Evolutionary conservation across 2,888 invertebrate genomes (phyloP).

Genomic region (Macrostomum cliftonense): DNA sequence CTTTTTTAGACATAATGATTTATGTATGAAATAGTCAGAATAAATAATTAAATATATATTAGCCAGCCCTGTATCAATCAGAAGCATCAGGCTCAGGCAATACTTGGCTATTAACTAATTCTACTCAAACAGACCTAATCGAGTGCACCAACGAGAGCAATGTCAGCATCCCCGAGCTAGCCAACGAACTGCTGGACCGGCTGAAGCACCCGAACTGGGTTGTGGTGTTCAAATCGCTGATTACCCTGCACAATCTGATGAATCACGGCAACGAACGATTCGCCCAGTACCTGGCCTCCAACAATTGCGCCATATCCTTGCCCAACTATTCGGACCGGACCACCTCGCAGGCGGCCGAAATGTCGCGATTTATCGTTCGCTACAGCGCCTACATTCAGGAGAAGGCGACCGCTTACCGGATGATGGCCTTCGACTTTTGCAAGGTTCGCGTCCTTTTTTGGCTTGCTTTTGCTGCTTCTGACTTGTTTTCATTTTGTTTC

Average conservation of each 20-base stretch:
- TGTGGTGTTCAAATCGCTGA: conserved; percentile 82
- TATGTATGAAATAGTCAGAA: too few species aligned
- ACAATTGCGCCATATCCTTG: conserved; percentile 95
- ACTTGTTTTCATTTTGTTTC: too few species aligned
- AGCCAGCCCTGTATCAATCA: too few species aligned
- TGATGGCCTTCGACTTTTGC: conserved; percentile 98
- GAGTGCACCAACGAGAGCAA: conserved; percentile 96
- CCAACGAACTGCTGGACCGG: conserved; percentile 79
- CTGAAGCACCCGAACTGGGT: conserved; percentile 91
- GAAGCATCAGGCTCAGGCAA: too few species aligned
- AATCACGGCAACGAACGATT: conserved; percentile 98
- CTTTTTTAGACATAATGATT: too few species aligned
- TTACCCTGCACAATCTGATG: conserved; percentile 87
- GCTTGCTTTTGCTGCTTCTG: too few species aligned
- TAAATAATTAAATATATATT: too few species aligned
- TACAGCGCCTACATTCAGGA: conserved; percentile 98
- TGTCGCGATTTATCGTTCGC: conserved; percentile 94
- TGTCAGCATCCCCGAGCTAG: conserved; percentile 88
- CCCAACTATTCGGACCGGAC: conserved; percentile 92
- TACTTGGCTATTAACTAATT: too few species aligned
- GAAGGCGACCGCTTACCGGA: conserved; percentile 91
- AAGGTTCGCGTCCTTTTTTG: too few species aligned
- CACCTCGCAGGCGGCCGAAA: conserved; percentile 94
- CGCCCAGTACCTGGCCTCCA: conserved; percentile 96
- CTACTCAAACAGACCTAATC: conserved; percentile 65